phyloP scores from a whole-genome alignment of 1,140 invertebrate genomes.

The Adelges cooleyi region DNA sequence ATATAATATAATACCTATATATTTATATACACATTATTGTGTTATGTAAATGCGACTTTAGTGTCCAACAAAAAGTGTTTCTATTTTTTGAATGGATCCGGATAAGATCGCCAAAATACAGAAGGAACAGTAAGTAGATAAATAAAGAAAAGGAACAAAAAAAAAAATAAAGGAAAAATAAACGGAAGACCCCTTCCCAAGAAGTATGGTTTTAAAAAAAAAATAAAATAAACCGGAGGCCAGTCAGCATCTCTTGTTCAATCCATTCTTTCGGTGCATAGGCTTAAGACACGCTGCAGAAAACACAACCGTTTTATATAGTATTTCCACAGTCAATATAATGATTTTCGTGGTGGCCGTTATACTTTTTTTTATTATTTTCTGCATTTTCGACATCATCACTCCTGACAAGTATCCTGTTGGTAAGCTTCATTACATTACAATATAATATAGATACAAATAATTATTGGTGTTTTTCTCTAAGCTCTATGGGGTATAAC shows the following conservation, averaged over 20 bases:
- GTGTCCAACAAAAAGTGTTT: slow-evolving; percentile 18
- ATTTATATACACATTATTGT: slow-evolving; percentile 3
- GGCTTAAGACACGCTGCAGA: background rate
- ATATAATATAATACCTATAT: background rate
- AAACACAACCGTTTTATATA: background rate
- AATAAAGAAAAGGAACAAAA: slow-evolving; percentile 10
- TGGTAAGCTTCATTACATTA: slow-evolving; percentile 25
- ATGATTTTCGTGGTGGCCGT: background rate
- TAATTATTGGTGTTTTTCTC: no score
- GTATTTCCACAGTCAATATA: background rate
- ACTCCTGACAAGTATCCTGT: slow-evolving; percentile 23
- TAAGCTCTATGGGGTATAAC: no score
- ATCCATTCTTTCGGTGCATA: slow-evolving; percentile 14
- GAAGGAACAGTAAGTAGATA: slow-evolving; percentile 12
- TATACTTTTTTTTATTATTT: slow-evolving; percentile 9
- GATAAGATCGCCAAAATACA: slow-evolving; percentile 29
- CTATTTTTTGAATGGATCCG: slow-evolving; percentile 26
- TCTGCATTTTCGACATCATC: slow-evolving; percentile 17
- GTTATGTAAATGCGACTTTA: slow-evolving; percentile 12
- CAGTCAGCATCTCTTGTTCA: slow-evolving; percentile 17
- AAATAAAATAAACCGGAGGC: slow-evolving; percentile 16
- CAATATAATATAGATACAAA: no score
- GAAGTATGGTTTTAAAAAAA: slow-evolving; percentile 6
- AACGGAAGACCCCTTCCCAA: slow-evolving; percentile 28
- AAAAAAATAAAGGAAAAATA: slow-evolving; percentile 25